A percentile compares a stretch with the other conserved stretches of the same genome.
phyloP scores from a whole-genome alignment of 1,140 invertebrate genomes.

The Hylaeus anthracinus region DNA sequence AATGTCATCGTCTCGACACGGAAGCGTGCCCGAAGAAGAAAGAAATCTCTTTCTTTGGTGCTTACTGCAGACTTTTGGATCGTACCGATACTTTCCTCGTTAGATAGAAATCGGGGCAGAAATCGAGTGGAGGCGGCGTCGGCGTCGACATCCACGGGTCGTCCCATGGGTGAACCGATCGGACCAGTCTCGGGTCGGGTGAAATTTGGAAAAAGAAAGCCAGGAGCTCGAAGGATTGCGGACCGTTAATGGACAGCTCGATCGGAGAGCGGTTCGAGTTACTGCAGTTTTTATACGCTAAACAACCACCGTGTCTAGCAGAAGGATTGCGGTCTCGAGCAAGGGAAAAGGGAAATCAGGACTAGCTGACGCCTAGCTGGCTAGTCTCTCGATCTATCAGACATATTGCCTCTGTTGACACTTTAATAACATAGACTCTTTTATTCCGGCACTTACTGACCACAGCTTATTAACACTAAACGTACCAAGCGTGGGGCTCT shows the following conservation, averaged over 20 bases:
- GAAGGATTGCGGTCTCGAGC: slow-evolving; percentile 11
- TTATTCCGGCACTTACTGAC: too few species aligned
- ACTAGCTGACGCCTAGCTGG: background rate
- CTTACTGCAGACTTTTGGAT: too few species aligned
- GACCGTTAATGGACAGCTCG: slow-evolving; percentile 20
- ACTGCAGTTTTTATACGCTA: slow-evolving; percentile 37
- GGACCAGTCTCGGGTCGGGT: slow-evolving; percentile 42
- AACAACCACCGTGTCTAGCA: background rate
- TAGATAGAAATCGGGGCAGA: background rate
- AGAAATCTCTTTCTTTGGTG: too few species aligned
- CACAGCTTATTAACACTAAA: too few species aligned
- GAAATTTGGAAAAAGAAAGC: slow-evolving; percentile 64
- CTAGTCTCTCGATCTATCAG: too few species aligned
- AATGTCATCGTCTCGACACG: too few species aligned
- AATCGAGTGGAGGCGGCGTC: slow-evolving; percentile 7
- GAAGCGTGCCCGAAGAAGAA: too few species aligned
- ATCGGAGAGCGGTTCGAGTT: slow-evolving; percentile 28
- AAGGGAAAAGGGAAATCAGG: slow-evolving; percentile 58
- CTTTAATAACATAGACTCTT: too few species aligned
- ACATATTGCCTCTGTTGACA: too few species aligned
- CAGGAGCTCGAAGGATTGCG: slow-evolving; percentile 2
- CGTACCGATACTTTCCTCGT: too few species aligned
- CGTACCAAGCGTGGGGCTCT: too few species aligned
- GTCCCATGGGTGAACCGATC: slow-evolving; percentile 6
- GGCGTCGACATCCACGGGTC: background rate